Percentiles rank a stretch among this genome's conserved stretches.
Evolutionary conservation across 2,113 vertebrate genomes (phyloP).

Genomic region (Oreocharis arfaki): DNA sequence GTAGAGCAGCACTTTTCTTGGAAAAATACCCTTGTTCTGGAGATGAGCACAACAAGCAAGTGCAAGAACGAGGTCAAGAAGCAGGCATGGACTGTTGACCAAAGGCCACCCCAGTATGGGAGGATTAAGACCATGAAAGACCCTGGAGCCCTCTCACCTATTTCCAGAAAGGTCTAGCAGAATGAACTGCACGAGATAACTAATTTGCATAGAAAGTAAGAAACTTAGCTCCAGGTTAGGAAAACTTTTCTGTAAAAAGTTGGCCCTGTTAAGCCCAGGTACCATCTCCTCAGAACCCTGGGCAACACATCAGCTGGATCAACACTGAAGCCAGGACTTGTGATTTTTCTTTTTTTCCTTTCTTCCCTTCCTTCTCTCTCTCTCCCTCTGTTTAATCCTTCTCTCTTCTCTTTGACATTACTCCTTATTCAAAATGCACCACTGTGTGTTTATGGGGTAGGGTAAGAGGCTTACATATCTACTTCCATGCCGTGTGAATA

Average conservation of each 20-base stretch:
- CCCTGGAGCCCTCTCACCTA: not conserved
- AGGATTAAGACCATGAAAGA: not conserved
- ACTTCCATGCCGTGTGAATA: not conserved
- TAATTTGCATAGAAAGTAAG: not conserved
- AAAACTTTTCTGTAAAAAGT: not conserved
- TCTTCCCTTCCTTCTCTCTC: not conserved
- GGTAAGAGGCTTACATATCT: fast-evolving
- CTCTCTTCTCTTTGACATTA: not conserved
- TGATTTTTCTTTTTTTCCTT: not conserved
- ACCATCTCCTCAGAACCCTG: not conserved
- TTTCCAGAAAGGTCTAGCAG: not conserved
- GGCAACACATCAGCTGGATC: not conserved
- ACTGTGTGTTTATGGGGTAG: not conserved
- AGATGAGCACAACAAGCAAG: not conserved
- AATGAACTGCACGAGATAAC: not conserved
- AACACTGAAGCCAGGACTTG: fast-evolving
- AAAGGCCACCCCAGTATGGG: not conserved
- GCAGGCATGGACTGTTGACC: not conserved
- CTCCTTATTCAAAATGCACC: not conserved
- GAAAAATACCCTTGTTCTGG: not conserved
- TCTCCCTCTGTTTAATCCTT: not conserved
- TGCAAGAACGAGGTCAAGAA: not conserved
- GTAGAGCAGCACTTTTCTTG: not conserved
- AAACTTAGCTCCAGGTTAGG: not conserved
- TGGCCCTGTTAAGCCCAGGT: not conserved